Evolutionary conservation across 2,797 vertebrate genomes (phyloP).

Genomic region (Lagodon rhomboides): DNA sequence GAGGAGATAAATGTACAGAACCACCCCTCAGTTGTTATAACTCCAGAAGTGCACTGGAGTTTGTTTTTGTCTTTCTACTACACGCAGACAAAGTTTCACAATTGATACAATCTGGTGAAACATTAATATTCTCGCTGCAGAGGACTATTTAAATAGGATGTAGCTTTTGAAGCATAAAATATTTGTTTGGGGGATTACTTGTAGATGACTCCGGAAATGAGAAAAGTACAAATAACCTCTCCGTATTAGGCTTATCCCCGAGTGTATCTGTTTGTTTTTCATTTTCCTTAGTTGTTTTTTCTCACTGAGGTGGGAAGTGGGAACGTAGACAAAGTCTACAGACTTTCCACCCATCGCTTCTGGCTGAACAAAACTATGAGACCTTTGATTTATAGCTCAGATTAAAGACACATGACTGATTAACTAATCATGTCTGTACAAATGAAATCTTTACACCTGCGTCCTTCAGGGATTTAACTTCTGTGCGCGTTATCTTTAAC

Average conservation of each 20-base stretch:
- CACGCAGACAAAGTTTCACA: background rate
- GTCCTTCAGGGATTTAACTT: background rate
- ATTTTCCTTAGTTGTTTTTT: background rate
- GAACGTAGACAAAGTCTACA: background rate
- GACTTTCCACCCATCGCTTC: slow-evolving; percentile 6
- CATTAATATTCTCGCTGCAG: slow-evolving; percentile 11
- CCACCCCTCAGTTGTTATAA: slow-evolving; percentile 10
- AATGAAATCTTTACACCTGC: background rate
- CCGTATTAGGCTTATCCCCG: background rate
- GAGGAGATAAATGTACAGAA: slow-evolving; percentile 21
- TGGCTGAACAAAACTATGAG: background rate
- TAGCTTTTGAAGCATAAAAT: slow-evolving; percentile 23
- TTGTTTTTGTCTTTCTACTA: slow-evolving; percentile 2
- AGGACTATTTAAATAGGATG: slow-evolving; percentile 7
- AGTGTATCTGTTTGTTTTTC: slow-evolving; percentile 2
- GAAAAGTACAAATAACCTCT: slow-evolving; percentile 9
- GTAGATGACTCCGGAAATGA: slow-evolving; percentile 12
- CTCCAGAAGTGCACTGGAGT: background rate
- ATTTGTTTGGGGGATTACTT: slow-evolving; percentile 4
- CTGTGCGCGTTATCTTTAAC: background rate
- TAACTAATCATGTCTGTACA: background rate
- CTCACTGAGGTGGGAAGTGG: background rate
- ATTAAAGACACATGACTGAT: background rate
- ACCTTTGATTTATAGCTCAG: background rate
- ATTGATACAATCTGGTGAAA: background rate